Conservation (phyloP, 2,888 invertebrate species). For the Drosophila peninsularis region DNA sequence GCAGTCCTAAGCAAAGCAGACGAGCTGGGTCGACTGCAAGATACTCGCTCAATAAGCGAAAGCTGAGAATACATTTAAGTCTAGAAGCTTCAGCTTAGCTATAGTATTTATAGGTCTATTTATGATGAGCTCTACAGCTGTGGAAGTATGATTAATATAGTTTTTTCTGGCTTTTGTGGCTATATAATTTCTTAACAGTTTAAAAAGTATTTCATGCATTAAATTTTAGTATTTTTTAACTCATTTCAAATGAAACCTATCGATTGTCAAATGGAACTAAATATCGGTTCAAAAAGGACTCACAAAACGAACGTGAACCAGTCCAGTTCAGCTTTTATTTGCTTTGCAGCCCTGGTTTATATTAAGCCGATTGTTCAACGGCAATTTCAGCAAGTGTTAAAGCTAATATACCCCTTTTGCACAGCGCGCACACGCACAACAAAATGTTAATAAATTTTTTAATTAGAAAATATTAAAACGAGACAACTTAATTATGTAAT, state of each 20-base stretch:
- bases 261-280: neutral
- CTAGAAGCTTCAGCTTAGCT: no score
- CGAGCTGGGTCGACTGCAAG: neutral
- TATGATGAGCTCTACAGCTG: neutral
- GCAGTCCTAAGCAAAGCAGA: slow-evolving; percentile 1
- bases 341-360: neutral
- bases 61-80: neutral
- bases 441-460: slow-evolving; percentile 57
- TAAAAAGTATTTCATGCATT: neutral
- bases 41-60: neutral
- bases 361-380: neutral
- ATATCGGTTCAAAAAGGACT: neutral
- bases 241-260: neutral
- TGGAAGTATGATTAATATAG: no score
- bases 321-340: neutral
- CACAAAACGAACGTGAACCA: neutral
- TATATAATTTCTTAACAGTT: neutral
- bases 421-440: neutral
- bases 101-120: no score
- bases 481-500: slow-evolving; percentile 71
- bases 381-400: no score
- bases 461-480: slow-evolving; percentile 70
- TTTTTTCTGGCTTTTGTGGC: no score
- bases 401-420: neutral
- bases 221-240: neutral